These are phyloP conservation scores for Palythoa caribaeorum DNA, from an alignment of 92 coral and sea anemone genomes.

Conservation along the genomic window DNA sequence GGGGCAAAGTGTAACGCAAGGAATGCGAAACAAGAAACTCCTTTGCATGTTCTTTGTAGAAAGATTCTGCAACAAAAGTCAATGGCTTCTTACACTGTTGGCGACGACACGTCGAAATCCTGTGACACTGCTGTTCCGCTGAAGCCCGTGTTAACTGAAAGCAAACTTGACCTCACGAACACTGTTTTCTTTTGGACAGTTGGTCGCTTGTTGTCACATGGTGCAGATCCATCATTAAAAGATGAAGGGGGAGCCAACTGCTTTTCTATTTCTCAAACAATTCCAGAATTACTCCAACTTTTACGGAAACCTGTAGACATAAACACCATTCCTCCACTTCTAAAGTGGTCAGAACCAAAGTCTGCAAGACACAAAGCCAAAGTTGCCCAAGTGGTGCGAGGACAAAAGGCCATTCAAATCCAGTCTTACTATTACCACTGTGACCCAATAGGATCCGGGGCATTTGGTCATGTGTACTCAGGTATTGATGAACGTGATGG, in stretches of 20 bases:
- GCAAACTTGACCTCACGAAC: background rate
- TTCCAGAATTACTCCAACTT: conserved; percentile 9
- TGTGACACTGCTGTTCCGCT: background rate
- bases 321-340: conserved; percentile 29
- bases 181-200: conserved; percentile 44
- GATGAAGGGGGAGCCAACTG: conserved; percentile 8
- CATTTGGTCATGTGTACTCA: conserved; percentile 61
- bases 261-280: background rate
- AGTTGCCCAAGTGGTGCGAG: conserved; percentile 56
- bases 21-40: conserved; percentile 31
- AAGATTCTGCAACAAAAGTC: conserved; percentile 4
- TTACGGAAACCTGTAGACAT: conserved; percentile 24
- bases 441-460: conserved; percentile 57
- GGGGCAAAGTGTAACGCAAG: conserved; percentile 46
- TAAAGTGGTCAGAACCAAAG: conserved; percentile 39
- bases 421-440: conserved; percentile 45
- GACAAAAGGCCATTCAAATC: conserved; percentile 32
- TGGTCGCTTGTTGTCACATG: conserved; percentile 38
- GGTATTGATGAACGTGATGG: conserved; percentile 66
- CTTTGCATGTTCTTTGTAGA: conserved; percentile 40
- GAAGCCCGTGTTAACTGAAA: background rate
- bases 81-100: background rate
- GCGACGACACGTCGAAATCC: background rate
- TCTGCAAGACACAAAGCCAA: conserved; percentile 28
- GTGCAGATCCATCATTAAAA: conserved; percentile 29